Conservation (phyloP, 1,140 invertebrate genomes). For the Drosophila asahinai region DNA sequence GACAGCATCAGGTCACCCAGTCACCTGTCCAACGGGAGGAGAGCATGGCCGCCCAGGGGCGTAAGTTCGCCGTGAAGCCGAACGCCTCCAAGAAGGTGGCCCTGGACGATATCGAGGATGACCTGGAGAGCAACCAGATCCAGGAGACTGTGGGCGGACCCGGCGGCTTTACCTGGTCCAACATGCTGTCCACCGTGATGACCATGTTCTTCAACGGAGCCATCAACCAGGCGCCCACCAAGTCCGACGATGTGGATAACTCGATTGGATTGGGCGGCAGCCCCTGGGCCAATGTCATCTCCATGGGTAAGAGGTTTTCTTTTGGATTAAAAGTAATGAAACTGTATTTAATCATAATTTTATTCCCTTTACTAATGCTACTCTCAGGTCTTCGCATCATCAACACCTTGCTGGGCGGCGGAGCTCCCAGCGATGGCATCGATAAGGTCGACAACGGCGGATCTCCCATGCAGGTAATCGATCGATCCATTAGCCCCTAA, state of each 20-base stretch:
- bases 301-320: constrained; percentile 86
- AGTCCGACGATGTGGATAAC: constrained; percentile 91
- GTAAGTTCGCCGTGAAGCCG: constrained; percentile 93
- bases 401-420: constrained; percentile 92
- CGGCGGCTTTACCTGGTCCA: constrained; percentile 93
- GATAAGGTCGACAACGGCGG: constrained; percentile 94
- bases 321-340: neutral
- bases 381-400: constrained; percentile 90
- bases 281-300: constrained; percentile 94
- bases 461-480: constrained; percentile 92
- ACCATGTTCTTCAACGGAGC: constrained; percentile 93
- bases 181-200: constrained; percentile 90
- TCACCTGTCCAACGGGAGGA: constrained; percentile 71
- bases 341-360: neutral
- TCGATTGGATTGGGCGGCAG: constrained; percentile 89
- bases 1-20: constrained; percentile 60
- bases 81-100: constrained; percentile 95
- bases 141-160: constrained; percentile 87
- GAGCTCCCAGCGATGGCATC: constrained; percentile 91
- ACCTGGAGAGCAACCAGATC: constrained; percentile 92
- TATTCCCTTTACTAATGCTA: neutral
- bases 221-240: constrained; percentile 89
- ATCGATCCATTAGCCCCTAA: constrained; percentile 38
- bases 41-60: constrained; percentile 73
- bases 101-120: constrained; percentile 91